Conservation (phyloP, 2,113 vertebrate genomes). For the Dipodomys stephensi region DNA sequence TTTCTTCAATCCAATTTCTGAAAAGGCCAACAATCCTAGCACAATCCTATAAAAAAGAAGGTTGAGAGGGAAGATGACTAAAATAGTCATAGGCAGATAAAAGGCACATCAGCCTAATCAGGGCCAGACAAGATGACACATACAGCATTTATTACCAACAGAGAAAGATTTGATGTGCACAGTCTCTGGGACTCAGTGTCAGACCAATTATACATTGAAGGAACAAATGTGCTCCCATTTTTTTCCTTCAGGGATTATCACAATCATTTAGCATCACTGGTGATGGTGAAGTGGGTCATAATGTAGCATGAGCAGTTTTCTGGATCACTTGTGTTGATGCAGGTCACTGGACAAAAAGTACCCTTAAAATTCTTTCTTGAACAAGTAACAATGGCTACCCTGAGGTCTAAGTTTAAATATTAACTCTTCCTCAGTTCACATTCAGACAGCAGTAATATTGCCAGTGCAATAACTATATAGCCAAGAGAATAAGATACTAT, state of each 20-base stretch:
- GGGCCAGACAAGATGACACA: conserved; percentile 20
- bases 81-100: conserved; percentile 18
- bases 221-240: conserved; percentile 62
- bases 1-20: not conserved
- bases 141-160: conserved; percentile 32
- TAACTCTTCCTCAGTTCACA: conserved; percentile 33
- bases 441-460: not conserved
- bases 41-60: conserved; percentile 37
- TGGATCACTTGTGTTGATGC: conserved; percentile 52
- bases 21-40: conserved; percentile 14
- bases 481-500: not conserved
- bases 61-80: conserved; percentile 48
- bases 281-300: not conserved
- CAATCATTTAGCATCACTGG: conserved; percentile 55
- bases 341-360: conserved; percentile 41
- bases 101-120: conserved; percentile 40
- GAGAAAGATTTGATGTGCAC: conserved; percentile 12
- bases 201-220: conserved; percentile 45
- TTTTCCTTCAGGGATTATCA: conserved; percentile 59
- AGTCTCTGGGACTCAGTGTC: conserved; percentile 32
- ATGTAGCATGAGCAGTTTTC: conserved; percentile 56
- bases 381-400: conserved; percentile 22
- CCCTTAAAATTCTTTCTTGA: conserved; percentile 40
- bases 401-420: conserved; percentile 28
- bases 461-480: not conserved